Conservation (phyloP, 2,888 invertebrate species). For the Alloplasta piceator region DNA sequence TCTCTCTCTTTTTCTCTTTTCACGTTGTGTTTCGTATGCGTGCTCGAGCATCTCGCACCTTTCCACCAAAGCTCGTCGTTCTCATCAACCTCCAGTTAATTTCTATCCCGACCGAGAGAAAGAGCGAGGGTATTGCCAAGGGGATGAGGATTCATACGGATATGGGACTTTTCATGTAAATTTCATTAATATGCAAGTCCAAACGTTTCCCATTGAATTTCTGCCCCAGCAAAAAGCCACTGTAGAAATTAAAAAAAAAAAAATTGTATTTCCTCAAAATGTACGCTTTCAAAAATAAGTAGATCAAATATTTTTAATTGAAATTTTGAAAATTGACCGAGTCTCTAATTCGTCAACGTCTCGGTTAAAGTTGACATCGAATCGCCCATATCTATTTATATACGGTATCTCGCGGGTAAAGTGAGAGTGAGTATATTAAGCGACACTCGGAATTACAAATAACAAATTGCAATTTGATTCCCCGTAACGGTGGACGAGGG, state of each 20-base stretch:
- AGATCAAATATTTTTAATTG: too few relatives aligned
- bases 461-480: constrained; percentile 84
- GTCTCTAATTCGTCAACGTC: background rate
- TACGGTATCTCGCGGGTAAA: constrained; percentile 62
- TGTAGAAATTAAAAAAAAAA: too few relatives aligned
- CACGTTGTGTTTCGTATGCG: constrained; percentile 56
- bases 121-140: constrained; percentile 44
- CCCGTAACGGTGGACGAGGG: too few relatives aligned
- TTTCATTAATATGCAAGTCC: background rate
- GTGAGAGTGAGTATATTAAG: constrained; percentile 80
- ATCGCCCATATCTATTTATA: constrained; percentile 27
- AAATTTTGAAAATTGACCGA: too few relatives aligned
- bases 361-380: background rate
- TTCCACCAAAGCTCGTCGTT: constrained; percentile 55
- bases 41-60: constrained; percentile 56
- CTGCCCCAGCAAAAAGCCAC: too few relatives aligned
- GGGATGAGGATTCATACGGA: constrained; percentile 6
- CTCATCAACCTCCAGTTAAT: constrained; percentile 74
- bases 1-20: constrained; percentile 67
- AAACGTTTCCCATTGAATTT: too few relatives aligned
- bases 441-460: constrained; percentile 84
- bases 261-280: too few relatives aligned
- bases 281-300: too few relatives aligned
- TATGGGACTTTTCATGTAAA: constrained; percentile 14
- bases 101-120: constrained; percentile 74